Evolutionary conservation across 1,140 invertebrate genomes (phyloP).

Genomic region (Lepidostoma basale): DNA sequence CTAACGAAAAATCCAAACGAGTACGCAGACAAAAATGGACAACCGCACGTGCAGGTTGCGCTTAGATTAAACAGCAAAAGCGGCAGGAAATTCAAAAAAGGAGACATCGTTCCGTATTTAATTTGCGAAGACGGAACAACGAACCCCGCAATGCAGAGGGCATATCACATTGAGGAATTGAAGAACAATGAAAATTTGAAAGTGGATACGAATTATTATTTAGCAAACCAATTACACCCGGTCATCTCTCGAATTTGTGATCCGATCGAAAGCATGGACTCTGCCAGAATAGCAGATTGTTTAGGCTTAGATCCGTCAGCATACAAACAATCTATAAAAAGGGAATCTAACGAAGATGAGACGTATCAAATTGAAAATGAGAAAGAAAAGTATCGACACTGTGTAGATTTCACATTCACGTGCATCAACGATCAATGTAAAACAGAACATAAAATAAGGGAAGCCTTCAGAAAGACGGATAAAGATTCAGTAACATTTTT

Average conservation of each 20-base stretch:
- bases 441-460: slow-evolving; percentile 63
- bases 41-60: slow-evolving; percentile 94
- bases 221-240: slow-evolving; percentile 89
- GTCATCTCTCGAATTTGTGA: slow-evolving; percentile 93
- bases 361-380: slow-evolving; percentile 65
- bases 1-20: slow-evolving; percentile 94
- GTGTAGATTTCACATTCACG: slow-evolving; percentile 71
- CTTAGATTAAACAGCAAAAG: slow-evolving; percentile 81
- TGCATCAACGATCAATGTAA: slow-evolving; percentile 67
- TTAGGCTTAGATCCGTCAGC: slow-evolving; percentile 74
- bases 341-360: slow-evolving; percentile 60
- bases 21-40: slow-evolving; percentile 83
- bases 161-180: slow-evolving; percentile 91
- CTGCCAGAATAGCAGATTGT: slow-evolving; percentile 85
- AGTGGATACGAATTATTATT: slow-evolving; percentile 84
- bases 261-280: slow-evolving; percentile 93
- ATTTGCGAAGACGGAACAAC: slow-evolving; percentile 89
- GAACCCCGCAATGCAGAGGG: slow-evolving; percentile 87
- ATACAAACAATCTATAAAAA: slow-evolving; percentile 58
- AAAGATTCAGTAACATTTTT: slow-evolving; percentile 63
- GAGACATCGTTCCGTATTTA: slow-evolving; percentile 95
- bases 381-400: slow-evolving; percentile 78
- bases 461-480: slow-evolving; percentile 56
- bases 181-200: slow-evolving; percentile 74
- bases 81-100: slow-evolving; percentile 84